These are phyloP conservation scores for Caenorhabditis sp. DNA, from an alignment of 2,888 invertebrate species.

Conservation along the genomic window DNA sequence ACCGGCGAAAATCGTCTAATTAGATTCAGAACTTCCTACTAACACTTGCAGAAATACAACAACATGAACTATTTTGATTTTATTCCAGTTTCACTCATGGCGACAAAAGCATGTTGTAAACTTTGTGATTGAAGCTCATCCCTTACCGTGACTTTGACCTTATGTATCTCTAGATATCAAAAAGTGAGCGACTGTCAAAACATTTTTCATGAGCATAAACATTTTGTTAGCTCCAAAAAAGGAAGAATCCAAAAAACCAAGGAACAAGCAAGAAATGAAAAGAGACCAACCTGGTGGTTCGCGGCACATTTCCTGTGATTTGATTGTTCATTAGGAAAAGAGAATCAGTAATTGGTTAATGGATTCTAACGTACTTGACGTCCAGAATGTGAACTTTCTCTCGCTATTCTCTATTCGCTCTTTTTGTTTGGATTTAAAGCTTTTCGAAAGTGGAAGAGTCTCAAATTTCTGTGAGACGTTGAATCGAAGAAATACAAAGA, in stretches of 20 bases:
- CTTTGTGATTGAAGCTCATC: too few relatives aligned
- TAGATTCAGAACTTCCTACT: not conserved
- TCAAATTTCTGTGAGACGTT: conserved; percentile 40
- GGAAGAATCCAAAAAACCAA: not conserved
- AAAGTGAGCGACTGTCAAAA: too few relatives aligned
- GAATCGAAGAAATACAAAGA: conserved; percentile 40
- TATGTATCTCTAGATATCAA: too few relatives aligned
- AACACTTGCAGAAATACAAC: too few relatives aligned
- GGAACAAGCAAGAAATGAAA: not conserved
- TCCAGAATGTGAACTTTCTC: conserved; percentile 27
- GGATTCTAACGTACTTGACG: conserved; percentile 36
- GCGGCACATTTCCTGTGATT: not conserved
- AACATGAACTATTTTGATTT: too few relatives aligned
- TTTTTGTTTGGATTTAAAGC: conserved; percentile 31
- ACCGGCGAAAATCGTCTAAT: not conserved
- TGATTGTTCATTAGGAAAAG: conserved; percentile 32
- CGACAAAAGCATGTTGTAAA: too few relatives aligned
- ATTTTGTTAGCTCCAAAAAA: too few relatives aligned
- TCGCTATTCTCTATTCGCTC: not conserved
- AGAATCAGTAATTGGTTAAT: conserved; percentile 14
- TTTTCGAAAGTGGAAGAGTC: conserved; percentile 43
- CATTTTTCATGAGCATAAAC: too few relatives aligned
- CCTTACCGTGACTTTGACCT: too few relatives aligned
- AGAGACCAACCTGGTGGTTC: conserved; percentile 34
- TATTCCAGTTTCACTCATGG: too few relatives aligned